phyloP scores from a whole-genome alignment of 2,888 invertebrate species.

The Caenorhabditis macrosperma region DNA sequence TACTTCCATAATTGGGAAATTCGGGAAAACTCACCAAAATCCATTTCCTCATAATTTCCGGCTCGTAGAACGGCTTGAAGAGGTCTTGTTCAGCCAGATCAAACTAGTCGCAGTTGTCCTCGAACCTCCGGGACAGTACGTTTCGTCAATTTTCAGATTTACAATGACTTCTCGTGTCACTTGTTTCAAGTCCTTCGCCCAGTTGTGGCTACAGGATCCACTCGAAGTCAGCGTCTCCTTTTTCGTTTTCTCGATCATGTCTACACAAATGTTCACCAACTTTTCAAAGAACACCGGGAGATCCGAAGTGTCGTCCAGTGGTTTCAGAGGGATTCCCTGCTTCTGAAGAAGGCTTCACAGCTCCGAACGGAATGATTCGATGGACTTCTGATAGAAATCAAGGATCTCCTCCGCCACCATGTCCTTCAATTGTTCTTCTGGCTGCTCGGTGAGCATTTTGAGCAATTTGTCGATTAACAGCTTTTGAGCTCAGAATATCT shows the following conservation, averaged over 20 bases:
- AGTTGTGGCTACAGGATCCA: constrained; percentile 43
- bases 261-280: constrained; percentile 26
- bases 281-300: neutral
- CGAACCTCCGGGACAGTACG: constrained; percentile 23
- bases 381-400: no score
- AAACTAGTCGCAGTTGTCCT: constrained; percentile 15
- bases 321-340: constrained; percentile 21
- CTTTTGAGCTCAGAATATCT: neutral
- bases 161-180: neutral
- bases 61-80: no score
- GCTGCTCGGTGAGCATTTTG: neutral
- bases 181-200: constrained; percentile 32
- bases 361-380: no score
- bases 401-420: neutral
- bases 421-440: neutral
- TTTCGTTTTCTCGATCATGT: constrained; percentile 41
- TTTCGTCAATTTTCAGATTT: constrained; percentile 6
- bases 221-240: constrained; percentile 39
- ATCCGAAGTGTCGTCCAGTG: neutral
- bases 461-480: neutral
- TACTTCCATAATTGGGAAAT: no score
- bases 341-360: no score
- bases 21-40: no score
- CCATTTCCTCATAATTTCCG: no score
- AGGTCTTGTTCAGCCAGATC: no score